Evolutionary conservation across 1,140 invertebrate species (phyloP).

Genomic region (Zaprionus nigranus): DNA sequence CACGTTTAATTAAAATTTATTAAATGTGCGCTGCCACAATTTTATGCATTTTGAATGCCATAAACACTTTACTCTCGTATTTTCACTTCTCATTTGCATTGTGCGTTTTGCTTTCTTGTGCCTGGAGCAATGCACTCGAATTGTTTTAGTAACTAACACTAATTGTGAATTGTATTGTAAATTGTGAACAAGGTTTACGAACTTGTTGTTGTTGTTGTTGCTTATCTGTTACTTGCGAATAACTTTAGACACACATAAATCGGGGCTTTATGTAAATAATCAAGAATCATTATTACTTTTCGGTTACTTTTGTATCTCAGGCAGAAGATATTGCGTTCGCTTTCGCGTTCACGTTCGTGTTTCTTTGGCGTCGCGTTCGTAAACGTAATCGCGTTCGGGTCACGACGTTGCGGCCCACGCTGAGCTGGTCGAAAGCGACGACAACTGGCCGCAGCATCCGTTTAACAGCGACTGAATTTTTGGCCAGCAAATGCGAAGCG

Average conservation of each 20-base stretch:
- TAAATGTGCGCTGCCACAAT: constrained; percentile 70
- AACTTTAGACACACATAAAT: constrained; percentile 3
- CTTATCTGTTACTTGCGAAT: not conserved
- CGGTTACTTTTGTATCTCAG: not conserved
- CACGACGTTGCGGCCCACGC: constrained; percentile 22
- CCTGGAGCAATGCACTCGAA: constrained; percentile 33
- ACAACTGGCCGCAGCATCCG: constrained; percentile 76
- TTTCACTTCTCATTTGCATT: constrained; percentile 49
- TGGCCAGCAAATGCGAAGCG: constrained; percentile 50
- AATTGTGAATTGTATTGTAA: constrained; percentile 16
- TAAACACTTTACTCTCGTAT: not conserved
- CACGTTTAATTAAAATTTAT: constrained; percentile 80
- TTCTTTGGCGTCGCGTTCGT: constrained; percentile 17
- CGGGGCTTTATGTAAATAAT: constrained; percentile 2
- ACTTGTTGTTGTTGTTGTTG: constrained; percentile 4
- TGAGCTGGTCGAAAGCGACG: constrained; percentile 46
- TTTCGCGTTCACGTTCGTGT: not conserved
- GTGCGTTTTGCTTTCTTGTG: constrained; percentile 48
- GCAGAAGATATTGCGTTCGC: not conserved
- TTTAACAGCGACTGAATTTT: constrained; percentile 65
- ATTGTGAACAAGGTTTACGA: constrained; percentile 29
- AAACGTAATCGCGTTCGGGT: constrained; percentile 16
- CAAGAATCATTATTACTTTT: constrained; percentile 6
- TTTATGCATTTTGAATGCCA: constrained; percentile 34
- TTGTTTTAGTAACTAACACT: constrained; percentile 38